phyloP scores from a whole-genome alignment of 1,140 invertebrate genomes.

The Samia ricini region DNA sequence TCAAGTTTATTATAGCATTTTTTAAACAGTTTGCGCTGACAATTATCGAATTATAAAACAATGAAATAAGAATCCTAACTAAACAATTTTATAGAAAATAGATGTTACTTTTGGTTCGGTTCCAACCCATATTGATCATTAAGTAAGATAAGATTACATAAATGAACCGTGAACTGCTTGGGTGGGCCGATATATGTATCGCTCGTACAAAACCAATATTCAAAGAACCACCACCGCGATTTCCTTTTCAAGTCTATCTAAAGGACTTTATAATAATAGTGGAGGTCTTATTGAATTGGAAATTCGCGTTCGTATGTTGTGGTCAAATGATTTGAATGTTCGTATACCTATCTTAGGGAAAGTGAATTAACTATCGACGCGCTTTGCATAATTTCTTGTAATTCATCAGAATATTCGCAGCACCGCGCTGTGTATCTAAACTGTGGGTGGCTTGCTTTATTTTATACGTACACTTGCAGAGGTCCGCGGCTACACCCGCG shows the following conservation, averaged over 20 bases:
- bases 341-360: slow-evolving; percentile 62
- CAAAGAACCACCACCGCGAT: slow-evolving; percentile 25
- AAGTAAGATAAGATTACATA: slow-evolving; percentile 58
- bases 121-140: slow-evolving; percentile 49
- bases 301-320: slow-evolving; percentile 26
- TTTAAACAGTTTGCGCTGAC: no score
- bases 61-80: background rate
- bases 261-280: slow-evolving; percentile 22
- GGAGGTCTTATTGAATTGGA: slow-evolving; percentile 28
- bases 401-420: slow-evolving; percentile 47
- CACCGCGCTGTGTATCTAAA: slow-evolving; percentile 32
- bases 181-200: slow-evolving; percentile 45
- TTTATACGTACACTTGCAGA: no score
- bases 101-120: background rate
- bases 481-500: no score
- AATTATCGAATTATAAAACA: no score
- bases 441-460: slow-evolving; percentile 43
- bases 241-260: background rate
- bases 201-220: slow-evolving; percentile 38
- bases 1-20: no score
- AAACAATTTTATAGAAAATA: background rate
- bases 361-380: slow-evolving; percentile 44
- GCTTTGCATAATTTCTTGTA: slow-evolving; percentile 60
- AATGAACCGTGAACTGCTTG: slow-evolving; percentile 48
- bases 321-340: slow-evolving; percentile 37